Evolutionary conservation across 1,140 invertebrate genomes (phyloP), one percentile per base, ranked within the genome.

Genomic region (Drosophila ananassae): DNA sequence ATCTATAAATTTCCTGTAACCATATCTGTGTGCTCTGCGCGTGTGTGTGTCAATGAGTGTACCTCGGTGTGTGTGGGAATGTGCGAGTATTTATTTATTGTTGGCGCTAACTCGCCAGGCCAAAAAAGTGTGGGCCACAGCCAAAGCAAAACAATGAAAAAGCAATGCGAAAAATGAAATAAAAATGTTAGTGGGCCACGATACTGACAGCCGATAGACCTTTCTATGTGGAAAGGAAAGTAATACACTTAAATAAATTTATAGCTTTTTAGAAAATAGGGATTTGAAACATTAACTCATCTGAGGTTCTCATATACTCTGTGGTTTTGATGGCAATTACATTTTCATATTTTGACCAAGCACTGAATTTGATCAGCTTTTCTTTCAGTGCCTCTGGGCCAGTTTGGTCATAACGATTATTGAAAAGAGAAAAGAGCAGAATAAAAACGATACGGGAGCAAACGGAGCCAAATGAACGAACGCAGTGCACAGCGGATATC

Each of bases 11-110:
- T 83, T 89, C 67, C 83, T 74, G 59, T 63, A 63, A 73, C 71
- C 73, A 30, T 50, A 53, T 55, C 57, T 47, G 21, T 13, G 50
- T 32, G 28, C 21, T 12, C 22, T 24, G 9, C 3, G 25, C 76
- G 67, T 74, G 66, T 74, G 64, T 75, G 61, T 66, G 77, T 66
- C 24, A 37, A 46, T 44, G 21, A 48, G 58, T 56, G 41, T 17
- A 17, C 55, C n/a, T 56, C n/a, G 51, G 60, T 52, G 69, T 77
- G 62, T 71, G 59, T 57, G 72, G 25, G 77, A 44, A 69, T 89
- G 79, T 67, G 59, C 76, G 78, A 71, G 82, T 55, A 85, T 87
- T 85, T 85, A 85, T 85, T 85, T 85, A 85, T 85, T 87, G 82
- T 87, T 84, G 82, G 78, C 74, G 83, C 81, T 85, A 78, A 87